A percentile compares a stretch with the other conserved stretches of the same genome.
These are phyloP conservation scores for Pedicia rivosa DNA, from an alignment of 2,888 invertebrate genomes.

Conservation along the genomic window DNA sequence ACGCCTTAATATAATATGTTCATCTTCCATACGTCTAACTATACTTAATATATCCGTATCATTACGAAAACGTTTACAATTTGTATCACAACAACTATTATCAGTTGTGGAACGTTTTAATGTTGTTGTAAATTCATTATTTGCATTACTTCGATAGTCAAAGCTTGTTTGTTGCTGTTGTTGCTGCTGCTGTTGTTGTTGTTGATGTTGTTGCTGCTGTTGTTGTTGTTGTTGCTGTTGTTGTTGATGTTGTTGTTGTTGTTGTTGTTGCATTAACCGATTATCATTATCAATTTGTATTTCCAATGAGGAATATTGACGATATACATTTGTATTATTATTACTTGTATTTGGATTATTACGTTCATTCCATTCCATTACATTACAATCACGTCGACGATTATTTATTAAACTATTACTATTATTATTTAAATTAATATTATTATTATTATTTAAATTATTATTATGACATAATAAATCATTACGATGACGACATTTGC, in stretches of 20 bases:
- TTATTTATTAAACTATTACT: not conserved
- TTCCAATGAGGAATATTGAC: no score
- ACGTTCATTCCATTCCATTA: not conserved
- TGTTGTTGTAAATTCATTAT: no score
- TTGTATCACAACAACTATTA: no score
- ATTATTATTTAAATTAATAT: no score
- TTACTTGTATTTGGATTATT: not conserved
- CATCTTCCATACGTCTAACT: conserved; percentile 17
- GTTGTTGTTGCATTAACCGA: conserved; percentile 18
- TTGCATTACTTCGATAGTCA: no score
- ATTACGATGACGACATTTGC: conserved; percentile 13
- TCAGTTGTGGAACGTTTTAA: no score
- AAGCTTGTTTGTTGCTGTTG: no score
- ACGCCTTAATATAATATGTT: conserved; percentile 16
- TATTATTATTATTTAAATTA: no score
- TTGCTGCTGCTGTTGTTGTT: conserved; percentile 21
- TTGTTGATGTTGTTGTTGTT: conserved; percentile 27
- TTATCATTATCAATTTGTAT: no score
- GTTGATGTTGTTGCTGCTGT: conserved; percentile 34
- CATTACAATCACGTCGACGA: not conserved
- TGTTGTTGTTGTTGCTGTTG: conserved; percentile 33
- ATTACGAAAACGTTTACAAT: not conserved
- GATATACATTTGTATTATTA: not conserved
- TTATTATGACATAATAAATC: no score
- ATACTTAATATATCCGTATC: conserved; percentile 14